These are phyloP conservation scores for Prolemur simus DNA, from an alignment of 2,113 vertebrate species.

Conservation along the genomic window DNA sequence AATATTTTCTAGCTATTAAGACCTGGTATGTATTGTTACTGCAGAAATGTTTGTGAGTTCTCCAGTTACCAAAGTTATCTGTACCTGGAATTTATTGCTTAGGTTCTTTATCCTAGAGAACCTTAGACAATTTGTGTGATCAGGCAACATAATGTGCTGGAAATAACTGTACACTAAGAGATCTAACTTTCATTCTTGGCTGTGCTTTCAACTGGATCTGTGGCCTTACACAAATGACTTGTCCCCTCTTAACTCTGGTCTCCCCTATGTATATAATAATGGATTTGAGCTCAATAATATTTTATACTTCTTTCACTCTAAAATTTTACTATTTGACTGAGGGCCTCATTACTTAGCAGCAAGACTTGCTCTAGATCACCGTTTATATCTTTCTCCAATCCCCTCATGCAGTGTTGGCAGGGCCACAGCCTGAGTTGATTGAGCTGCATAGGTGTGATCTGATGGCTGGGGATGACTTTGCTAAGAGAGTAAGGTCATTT, in stretches of 20 bases:
- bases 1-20: not conserved
- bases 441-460: not conserved
- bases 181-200: not conserved
- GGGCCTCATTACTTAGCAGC: not conserved
- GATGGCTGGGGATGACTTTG: not conserved
- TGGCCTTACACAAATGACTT: not conserved
- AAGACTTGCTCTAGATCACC: too few relatives aligned
- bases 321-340: not conserved
- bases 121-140: not conserved
- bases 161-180: not conserved
- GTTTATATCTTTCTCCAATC: not conserved
- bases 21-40: not conserved
- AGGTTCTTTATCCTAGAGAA: not conserved
- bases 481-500: not conserved
- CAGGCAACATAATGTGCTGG: accelerated
- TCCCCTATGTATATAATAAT: not conserved
- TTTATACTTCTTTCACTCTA: not conserved
- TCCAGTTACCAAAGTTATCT: not conserved
- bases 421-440: not conserved
- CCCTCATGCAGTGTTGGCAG: not conserved
- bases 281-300: not conserved
- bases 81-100: not conserved
- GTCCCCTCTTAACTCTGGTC: not conserved
- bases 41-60: not conserved
- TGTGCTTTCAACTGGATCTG: not conserved